These are phyloP conservation scores for Patiria miniata DNA, from an alignment of 35 echinoderm and acorn worm species.

Conservation along the genomic window DNA sequence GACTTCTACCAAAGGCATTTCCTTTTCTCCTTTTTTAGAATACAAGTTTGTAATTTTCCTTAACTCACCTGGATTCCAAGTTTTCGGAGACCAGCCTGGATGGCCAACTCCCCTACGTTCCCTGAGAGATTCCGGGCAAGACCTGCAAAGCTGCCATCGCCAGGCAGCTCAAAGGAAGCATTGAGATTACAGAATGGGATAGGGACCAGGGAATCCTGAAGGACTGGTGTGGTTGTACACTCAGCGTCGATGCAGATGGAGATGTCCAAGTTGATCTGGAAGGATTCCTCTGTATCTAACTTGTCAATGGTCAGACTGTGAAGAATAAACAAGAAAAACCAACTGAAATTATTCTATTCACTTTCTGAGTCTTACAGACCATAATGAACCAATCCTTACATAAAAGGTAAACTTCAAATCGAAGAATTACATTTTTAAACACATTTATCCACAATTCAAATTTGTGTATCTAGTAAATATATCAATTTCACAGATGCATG, in stretches of 20 bases:
- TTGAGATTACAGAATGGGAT: conserved; percentile 45
- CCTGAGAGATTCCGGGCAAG: not conserved
- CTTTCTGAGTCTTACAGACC: not conserved
- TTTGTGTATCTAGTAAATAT: too few species aligned
- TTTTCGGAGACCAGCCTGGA: conserved; percentile 38
- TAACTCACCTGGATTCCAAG: conserved; percentile 20
- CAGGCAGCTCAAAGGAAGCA: conserved; percentile 33
- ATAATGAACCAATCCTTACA: too few species aligned
- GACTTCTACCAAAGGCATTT: too few species aligned
- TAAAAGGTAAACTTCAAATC: too few species aligned
- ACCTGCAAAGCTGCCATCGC: conserved; percentile 13
- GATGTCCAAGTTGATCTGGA: not conserved
- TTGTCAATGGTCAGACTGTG: conserved; percentile 35
- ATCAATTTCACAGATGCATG: too few species aligned
- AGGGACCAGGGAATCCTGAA: conserved; percentile 10
- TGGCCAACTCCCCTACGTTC: not conserved
- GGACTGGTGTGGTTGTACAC: not conserved
- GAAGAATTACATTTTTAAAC: too few species aligned
- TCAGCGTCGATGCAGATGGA: conserved; percentile 8
- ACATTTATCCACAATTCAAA: too few species aligned
- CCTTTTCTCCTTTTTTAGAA: too few species aligned
- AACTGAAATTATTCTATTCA: not conserved
- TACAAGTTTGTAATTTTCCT: not conserved
- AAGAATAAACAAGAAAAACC: not conserved
- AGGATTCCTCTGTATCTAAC: not conserved